Evolutionary conservation across 2,888 invertebrate genomes (phyloP), one percentile per base, ranked within the genome.

Genomic region (Eurois occulta): DNA sequence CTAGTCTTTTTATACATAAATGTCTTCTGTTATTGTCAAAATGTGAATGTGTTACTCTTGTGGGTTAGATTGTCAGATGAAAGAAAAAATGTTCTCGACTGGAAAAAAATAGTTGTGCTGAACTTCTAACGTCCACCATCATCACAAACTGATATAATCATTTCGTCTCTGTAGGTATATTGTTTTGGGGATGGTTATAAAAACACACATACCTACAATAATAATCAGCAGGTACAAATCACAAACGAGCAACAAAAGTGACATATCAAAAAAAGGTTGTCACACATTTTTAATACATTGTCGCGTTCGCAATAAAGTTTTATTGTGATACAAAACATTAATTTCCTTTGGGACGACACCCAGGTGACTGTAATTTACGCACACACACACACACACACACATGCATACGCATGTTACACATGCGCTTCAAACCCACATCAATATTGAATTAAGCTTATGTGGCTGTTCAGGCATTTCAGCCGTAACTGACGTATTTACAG

Each of bases 341-440:
- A 92, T 92, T 92, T 92, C 91, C 91, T 91, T 75, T 46, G 92
- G 91, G 91, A 91, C 75, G 81, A 85, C 78, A 89, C 84, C 78
- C 88, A 89, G 87, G 81, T 87, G 86, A 77, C 85, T 77, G 86
- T 90, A 87, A 90, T 88, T 87, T 89, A 89, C 72, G 81, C 75
- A 84, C 75, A 76, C 38, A 60, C 60, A 77, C 28, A 64, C 2
- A 55, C 5, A n/a, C 1, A 58, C 32, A 32, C 77, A 78, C 72
- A 75, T 70, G 62, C 69, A 84, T 77, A 77, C 74, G 75, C 35
- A 13, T 52, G 21, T 28, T 76, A 81, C 74, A 79, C 81, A 80
- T 77, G 69, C 62, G 77, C 67, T 80, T 84, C 69, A 80, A 80
- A 76, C 78, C 72, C 72, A 79, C 83, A 81, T 86, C 84, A 88